Conservation (phyloP, 2,797 vertebrate species). For the Chromis chromis region DNA sequence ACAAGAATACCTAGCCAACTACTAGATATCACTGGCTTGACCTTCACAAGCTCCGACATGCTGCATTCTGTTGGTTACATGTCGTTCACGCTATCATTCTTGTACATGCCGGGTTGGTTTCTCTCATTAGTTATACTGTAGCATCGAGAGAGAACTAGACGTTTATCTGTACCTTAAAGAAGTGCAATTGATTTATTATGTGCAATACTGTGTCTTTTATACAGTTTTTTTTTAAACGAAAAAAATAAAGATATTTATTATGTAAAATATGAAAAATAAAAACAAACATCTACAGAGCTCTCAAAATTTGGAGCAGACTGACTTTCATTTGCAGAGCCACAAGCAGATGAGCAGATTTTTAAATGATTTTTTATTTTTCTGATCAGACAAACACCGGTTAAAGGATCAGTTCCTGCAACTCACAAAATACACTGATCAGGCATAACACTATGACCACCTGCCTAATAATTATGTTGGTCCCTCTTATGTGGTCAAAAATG, state of each 20-base stretch:
- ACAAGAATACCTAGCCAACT: conserved; percentile 29
- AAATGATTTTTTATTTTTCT: neutral
- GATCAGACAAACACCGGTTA: neutral
- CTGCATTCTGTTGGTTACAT: conserved; percentile 69
- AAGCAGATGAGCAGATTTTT: neutral
- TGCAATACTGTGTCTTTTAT: conserved; percentile 90
- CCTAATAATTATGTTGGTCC: no score
- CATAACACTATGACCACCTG: no score
- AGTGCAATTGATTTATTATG: conserved; percentile 89
- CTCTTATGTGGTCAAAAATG: no score
- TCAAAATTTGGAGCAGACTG: conserved; percentile 32
- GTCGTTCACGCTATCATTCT: conserved; percentile 62
- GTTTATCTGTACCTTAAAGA: conserved; percentile 86
- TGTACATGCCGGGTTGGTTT: conserved; percentile 71
- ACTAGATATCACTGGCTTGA: conserved; percentile 45
- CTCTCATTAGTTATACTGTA: conserved; percentile 81
- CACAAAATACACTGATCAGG: no score
- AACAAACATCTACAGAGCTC: conserved; percentile 54
- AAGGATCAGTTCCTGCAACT: neutral
- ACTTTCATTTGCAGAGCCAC: conserved; percentile 47
- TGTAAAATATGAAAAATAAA: conserved; percentile 76
- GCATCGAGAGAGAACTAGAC: conserved; percentile 81
- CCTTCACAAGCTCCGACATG: conserved; percentile 54
- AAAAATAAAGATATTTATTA: conserved; percentile 83
- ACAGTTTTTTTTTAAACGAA: conserved; percentile 86